Base-by-base conservation (phyloP, 2,113 vertebrate species). In the Corydoras sp. region DNA sequence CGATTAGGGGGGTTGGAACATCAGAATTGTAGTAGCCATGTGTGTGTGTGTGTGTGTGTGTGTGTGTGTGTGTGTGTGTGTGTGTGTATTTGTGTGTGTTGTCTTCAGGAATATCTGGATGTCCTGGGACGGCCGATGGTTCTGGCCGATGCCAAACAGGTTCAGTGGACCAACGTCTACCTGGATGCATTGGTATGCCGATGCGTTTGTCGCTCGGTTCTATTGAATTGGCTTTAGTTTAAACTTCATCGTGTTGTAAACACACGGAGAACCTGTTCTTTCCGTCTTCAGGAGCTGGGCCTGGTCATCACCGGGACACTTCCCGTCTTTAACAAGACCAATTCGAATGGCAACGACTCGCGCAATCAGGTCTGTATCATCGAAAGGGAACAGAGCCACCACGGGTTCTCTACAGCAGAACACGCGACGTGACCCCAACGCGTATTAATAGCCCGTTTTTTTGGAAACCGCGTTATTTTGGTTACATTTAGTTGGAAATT, bases 161-260 rank as follows among this genome's bases (percentile, higher is more conserved):
- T 98, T 54, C 96, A 99, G 13, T 99, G 96, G 96, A 99, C 96
- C 13, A 99, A 99, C 3, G 96, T 98, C 2, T 99, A 99, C 78
- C 87, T 98, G 63, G 96, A 99, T 80, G 96, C 96, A 58, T 83
- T 99, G 92, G 96, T 99, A 92, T 50, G 73, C 29, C n/a, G 8
- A 48, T 18, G 4, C 62, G 4, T 51, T 55, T 51, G 9, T 10
- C 10, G 9, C 2, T 24, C 2, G 2, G 10, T 51, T 9, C 3
- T 62, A 13, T 53, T 11, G 29, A 13, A 35, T 32, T 62, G 50
- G 53, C 30, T 35, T 24, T 13, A 71, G 12, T 18, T 12, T 31
- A 10, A 24, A 18, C 14, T 24, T 24, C 18, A 24, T 24, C 1
- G 18, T 24, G 18, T 24, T 24, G 18, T 24, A 24, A 54, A 18